Conservation (phyloP, 2,888 invertebrate species). For the Elmis aenea region DNA sequence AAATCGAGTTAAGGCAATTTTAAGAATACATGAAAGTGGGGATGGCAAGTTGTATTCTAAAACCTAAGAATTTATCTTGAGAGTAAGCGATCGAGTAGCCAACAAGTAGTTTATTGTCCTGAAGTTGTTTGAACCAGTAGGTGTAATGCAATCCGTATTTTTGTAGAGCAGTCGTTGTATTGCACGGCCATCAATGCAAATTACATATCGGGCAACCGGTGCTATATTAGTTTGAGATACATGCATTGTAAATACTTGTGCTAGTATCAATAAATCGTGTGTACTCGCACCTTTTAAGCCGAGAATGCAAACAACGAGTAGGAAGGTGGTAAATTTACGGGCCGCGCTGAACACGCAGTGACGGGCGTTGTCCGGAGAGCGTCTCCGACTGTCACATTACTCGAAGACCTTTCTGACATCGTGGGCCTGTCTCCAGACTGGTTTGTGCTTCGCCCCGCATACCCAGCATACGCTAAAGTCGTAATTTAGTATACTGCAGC, state of each 20-base stretch:
- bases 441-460: constrained; percentile 18
- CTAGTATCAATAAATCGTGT: constrained; percentile 14
- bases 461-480: constrained; percentile 14
- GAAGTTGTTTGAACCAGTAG: too few species aligned
- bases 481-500: constrained; percentile 28
- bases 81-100: too few species aligned
- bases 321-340: constrained; percentile 20
- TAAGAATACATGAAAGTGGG: too few species aligned
- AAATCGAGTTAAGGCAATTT: too few species aligned
- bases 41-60: too few species aligned
- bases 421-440: constrained; percentile 22
- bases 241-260: constrained; percentile 14
- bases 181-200: too few species aligned
- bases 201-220: too few species aligned
- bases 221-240: too few species aligned
- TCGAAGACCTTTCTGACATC: constrained; percentile 19
- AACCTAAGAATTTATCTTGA: too few species aligned
- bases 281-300: constrained; percentile 17
- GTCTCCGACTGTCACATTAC: constrained; percentile 22
- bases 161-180: too few species aligned
- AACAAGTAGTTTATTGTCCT: too few species aligned
- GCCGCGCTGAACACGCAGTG: constrained; percentile 16
- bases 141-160: too few species aligned
- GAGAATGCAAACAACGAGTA: constrained; percentile 18
- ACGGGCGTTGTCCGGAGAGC: constrained; percentile 20